Conservation (phyloP, 2,113 vertebrate species). For the Gavialis gangeticus region DNA sequence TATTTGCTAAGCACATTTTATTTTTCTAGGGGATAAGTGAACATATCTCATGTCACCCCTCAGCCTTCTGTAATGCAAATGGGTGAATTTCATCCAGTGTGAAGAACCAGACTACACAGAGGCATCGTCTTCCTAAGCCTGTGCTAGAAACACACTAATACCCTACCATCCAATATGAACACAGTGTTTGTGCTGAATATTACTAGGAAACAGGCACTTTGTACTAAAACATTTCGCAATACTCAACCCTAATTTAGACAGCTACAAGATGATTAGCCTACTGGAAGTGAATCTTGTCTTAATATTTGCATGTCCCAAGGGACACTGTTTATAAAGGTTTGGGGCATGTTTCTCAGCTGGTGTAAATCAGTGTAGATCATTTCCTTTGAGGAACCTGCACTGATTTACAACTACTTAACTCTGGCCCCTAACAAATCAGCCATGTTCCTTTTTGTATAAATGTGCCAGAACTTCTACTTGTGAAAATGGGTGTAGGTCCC, state of each 20-base stretch:
- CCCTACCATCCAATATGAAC: neutral
- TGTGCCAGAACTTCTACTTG: neutral
- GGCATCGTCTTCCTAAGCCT: too few species aligned
- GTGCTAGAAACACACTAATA: too few species aligned
- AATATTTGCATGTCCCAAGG: neutral
- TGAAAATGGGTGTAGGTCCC: neutral
- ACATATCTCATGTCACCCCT: too few species aligned
- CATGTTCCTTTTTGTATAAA: neutral
- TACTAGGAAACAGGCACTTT: constrained; percentile 8
- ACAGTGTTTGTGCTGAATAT: neutral
- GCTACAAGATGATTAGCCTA: neutral
- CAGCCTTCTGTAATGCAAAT: neutral
- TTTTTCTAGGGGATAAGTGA: neutral
- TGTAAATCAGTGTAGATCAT: neutral
- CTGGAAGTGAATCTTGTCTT: neutral
- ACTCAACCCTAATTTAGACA: constrained; percentile 23
- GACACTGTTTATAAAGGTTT: neutral
- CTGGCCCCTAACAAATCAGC: neutral
- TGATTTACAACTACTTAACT: neutral
- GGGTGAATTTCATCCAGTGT: neutral
- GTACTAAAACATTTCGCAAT: neutral
- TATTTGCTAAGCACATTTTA: neutral
- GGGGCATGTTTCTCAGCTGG: neutral
- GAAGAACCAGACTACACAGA: neutral
- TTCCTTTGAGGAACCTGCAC: neutral